A percentile compares a stretch with the other conserved stretches of the same genome.
These are phyloP conservation scores for Stenichneumon culpator DNA, from an alignment of 2,888 invertebrate genomes.

Conservation along the genomic window DNA sequence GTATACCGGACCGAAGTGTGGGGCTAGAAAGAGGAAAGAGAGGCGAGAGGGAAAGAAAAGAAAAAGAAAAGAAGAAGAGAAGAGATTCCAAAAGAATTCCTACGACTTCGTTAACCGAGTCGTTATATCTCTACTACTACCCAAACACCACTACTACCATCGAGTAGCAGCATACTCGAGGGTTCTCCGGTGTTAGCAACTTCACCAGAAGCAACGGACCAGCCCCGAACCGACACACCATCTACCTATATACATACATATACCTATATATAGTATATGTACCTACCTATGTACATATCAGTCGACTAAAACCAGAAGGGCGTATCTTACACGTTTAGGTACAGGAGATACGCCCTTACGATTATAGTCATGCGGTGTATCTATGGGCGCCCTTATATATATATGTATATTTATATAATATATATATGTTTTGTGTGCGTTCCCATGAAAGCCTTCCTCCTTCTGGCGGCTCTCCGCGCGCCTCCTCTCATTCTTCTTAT, in stretches of 20 bases:
- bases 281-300: too few species aligned
- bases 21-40: conserved; percentile 33
- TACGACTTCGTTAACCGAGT: conserved; percentile 57
- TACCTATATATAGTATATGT: neutral
- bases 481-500: conserved; percentile 15
- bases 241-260: neutral
- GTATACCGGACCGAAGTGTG: conserved; percentile 19
- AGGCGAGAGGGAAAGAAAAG: conserved; percentile 10
- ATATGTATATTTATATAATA: neutral
- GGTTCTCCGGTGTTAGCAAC: conserved; percentile 44
- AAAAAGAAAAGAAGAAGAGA: neutral
- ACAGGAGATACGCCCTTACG: too few species aligned
- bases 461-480: conserved; percentile 20
- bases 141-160: neutral
- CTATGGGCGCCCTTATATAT: too few species aligned
- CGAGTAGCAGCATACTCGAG: conserved; percentile 11
- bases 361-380: neutral
- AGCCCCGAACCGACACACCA: conserved; percentile 1
- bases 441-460: conserved; percentile 61
- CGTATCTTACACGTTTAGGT: too few species aligned
- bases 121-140: conserved; percentile 51
- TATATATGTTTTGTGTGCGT: conserved; percentile 49
- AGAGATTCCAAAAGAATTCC: conserved; percentile 57
- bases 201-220: conserved; percentile 42
- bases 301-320: too few species aligned